phyloP scores from a whole-genome alignment of 1,140 invertebrate genomes.

The Protaetia brevitarsis region DNA sequence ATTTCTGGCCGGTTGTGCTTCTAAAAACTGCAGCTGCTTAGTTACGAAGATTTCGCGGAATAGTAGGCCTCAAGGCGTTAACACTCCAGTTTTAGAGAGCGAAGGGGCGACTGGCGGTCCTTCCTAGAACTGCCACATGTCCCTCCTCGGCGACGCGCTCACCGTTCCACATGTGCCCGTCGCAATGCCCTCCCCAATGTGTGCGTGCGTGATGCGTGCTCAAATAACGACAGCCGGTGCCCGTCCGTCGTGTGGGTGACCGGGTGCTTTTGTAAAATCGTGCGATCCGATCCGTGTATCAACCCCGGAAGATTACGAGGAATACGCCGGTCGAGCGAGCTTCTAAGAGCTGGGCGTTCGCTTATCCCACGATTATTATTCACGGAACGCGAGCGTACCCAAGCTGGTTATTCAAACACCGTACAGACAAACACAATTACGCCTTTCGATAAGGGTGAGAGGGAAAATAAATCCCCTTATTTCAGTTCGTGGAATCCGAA shows the following conservation, averaged over 20 bases:
- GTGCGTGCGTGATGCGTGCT: neutral
- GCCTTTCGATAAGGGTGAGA: no score
- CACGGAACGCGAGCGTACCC: no score
- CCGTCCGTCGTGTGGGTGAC: neutral
- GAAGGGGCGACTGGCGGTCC: constrained; percentile 9
- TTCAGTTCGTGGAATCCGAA: no score
- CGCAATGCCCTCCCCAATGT: neutral
- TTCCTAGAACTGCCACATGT: constrained; percentile 15
- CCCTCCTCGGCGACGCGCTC: neutral
- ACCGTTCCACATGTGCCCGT: neutral
- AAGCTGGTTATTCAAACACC: no score
- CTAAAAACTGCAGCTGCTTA: constrained; percentile 15
- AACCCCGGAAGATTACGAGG: no score
- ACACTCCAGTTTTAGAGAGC: constrained; percentile 13
- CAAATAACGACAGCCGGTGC: neutral
- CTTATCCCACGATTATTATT: no score
- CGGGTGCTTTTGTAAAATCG: no score
- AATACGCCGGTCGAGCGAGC: no score
- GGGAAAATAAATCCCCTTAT: no score
- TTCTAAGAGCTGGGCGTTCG: no score
- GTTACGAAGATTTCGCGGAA: constrained; percentile 13
- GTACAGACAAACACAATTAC: no score
- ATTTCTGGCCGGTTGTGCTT: neutral
- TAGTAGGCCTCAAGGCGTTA: constrained; percentile 13
- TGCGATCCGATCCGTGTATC: no score